phyloP scores from a whole-genome alignment of 2,888 invertebrate species.

The Teinopalpus imperialis region DNA sequence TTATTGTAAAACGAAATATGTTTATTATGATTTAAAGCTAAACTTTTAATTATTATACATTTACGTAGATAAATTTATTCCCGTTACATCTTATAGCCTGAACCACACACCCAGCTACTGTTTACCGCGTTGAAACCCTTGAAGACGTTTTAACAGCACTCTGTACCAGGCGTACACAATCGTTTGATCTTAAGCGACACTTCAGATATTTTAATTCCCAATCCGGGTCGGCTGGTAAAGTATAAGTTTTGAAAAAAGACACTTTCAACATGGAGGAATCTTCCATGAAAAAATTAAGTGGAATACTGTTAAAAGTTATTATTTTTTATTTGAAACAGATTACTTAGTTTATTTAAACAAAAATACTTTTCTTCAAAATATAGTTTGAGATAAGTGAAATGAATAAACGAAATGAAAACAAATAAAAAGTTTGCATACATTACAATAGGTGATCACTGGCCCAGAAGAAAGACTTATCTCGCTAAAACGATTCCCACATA shows the following conservation, averaged over 20 bases:
- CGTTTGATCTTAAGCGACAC: conserved; percentile 76
- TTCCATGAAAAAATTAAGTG: too few species aligned
- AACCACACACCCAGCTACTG: conserved; percentile 52
- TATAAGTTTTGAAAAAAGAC: neutral
- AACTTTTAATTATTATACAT: too few species aligned
- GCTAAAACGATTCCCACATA: conserved; percentile 82
- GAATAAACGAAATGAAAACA: neutral
- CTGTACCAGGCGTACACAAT: conserved; percentile 51
- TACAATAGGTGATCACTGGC: conserved; percentile 68
- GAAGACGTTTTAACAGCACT: conserved; percentile 72
- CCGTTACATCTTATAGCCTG: too few species aligned
- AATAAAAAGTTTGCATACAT: conserved; percentile 63
- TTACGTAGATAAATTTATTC: too few species aligned
- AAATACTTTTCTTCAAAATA: too few species aligned
- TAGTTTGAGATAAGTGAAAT: too few species aligned
- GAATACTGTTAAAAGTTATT: too few species aligned
- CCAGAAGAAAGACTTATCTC: conserved; percentile 75
- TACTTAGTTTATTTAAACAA: too few species aligned
- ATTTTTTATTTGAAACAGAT: too few species aligned
- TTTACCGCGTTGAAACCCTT: conserved; percentile 71
- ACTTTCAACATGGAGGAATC: too few species aligned
- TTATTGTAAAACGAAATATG: too few species aligned
- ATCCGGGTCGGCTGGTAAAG: neutral
- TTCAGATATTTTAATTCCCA: conserved; percentile 41
- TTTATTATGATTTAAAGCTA: too few species aligned